phyloP scores from a whole-genome alignment of 2,113 vertebrate genomes.

The Podarcis cretensis region DNA sequence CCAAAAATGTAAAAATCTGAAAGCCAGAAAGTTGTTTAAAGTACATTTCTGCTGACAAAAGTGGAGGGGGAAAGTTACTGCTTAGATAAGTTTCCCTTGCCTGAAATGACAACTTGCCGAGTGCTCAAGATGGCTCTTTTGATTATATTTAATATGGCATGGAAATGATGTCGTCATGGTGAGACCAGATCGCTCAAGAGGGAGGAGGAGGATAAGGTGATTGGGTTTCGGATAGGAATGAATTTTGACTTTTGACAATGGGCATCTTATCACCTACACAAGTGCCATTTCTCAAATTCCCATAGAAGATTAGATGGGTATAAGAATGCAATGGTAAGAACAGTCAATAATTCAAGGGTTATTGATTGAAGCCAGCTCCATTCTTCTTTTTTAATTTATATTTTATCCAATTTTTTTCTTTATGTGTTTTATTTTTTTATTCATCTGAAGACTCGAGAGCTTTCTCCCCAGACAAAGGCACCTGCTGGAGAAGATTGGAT shows the following conservation, averaged over 20 bases:
- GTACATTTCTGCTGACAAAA: background rate
- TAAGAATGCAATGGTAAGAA: conserved; percentile 61
- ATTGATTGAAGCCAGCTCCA: conserved; percentile 72
- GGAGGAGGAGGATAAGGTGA: conserved; percentile 21
- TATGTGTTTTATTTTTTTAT: conserved; percentile 32
- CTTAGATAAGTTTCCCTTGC: background rate
- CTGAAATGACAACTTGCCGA: conserved; percentile 19
- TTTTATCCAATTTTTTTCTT: conserved; percentile 67
- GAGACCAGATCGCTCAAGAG: conserved; percentile 19
- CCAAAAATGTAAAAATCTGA: background rate
- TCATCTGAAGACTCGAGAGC: conserved; percentile 35
- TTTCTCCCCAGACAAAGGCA: conserved; percentile 52
- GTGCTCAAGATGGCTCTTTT: conserved; percentile 11
- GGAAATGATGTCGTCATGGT: conserved; percentile 15
- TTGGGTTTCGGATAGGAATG: conserved; percentile 50
- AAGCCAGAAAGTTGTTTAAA: background rate
- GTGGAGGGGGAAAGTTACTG: background rate
- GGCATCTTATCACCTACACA: conserved; percentile 58
- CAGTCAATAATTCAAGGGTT: conserved; percentile 74
- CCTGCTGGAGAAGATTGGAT: conserved; percentile 38
- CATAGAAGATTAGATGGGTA: conserved; percentile 53
- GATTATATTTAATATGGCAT: conserved; percentile 37
- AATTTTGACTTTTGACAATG: conserved; percentile 57
- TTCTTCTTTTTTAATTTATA: conserved; percentile 74
- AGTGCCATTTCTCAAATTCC: conserved; percentile 52